Percentiles rank a stretch among this genome's conserved stretches.
phyloP scores from a whole-genome alignment of 2,888 invertebrate genomes.

The Willowsia nigromaculata region DNA sequence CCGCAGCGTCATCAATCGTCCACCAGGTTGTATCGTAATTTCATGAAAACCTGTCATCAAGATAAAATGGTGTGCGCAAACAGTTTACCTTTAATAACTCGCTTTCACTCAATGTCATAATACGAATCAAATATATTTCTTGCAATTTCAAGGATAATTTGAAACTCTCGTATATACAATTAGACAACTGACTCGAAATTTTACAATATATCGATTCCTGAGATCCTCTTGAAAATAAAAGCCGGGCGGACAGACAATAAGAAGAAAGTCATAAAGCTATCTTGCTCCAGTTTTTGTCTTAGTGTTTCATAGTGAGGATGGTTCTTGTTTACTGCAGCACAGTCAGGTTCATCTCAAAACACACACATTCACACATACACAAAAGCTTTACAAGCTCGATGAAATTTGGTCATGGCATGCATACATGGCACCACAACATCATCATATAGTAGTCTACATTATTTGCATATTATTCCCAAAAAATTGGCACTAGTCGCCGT shows the following conservation, averaged over 20 bases:
- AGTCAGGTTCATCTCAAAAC: background rate
- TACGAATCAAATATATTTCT: too few relatives aligned
- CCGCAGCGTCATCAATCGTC: background rate
- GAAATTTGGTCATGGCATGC: slow-evolving; percentile 7
- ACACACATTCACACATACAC: background rate
- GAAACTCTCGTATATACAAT: too few relatives aligned
- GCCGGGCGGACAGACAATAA: background rate
- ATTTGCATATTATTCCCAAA: slow-evolving; percentile 27
- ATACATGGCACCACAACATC: background rate
- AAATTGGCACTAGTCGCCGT: slow-evolving; percentile 21
- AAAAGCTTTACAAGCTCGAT: background rate
- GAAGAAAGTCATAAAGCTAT: background rate
- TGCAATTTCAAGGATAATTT: too few relatives aligned
- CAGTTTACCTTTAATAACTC: too few relatives aligned
- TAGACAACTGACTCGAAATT: too few relatives aligned
- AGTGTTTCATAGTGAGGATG: too few relatives aligned
- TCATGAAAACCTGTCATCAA: background rate
- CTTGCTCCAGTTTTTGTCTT: background rate
- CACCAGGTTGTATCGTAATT: background rate
- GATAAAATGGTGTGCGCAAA: background rate
- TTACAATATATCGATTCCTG: too few relatives aligned
- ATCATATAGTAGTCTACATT: slow-evolving; percentile 22
- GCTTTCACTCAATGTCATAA: too few relatives aligned
- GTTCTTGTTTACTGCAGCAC: background rate
- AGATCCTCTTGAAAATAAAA: too few relatives aligned